Conservation (phyloP, 2,888 invertebrate species). For the Selenia dentaria region DNA sequence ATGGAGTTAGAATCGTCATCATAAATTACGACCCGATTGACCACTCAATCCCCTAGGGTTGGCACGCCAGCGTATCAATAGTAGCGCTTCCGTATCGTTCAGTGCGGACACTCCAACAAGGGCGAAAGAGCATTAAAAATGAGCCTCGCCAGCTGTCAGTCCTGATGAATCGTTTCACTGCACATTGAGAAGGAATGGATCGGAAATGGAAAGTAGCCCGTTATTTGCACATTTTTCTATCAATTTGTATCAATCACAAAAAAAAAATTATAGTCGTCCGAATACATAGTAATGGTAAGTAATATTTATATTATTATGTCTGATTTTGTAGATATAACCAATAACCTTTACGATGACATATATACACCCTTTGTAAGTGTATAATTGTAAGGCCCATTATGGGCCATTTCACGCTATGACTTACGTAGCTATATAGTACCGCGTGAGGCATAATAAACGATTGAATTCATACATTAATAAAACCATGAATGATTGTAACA, state of each 20-base stretch:
- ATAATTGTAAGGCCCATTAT: too few relatives aligned
- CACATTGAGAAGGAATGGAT: slow-evolving; percentile 27
- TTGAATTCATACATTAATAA: too few relatives aligned
- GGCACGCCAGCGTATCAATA: slow-evolving; percentile 46
- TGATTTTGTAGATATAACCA: too few relatives aligned
- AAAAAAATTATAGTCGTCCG: too few relatives aligned
- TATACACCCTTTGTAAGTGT: too few relatives aligned
- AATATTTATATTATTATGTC: too few relatives aligned
- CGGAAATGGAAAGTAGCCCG: slow-evolving; percentile 27
- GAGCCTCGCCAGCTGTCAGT: slow-evolving; percentile 65
- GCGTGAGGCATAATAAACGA: too few relatives aligned
- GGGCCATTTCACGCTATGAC: too few relatives aligned
- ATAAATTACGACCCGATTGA: slow-evolving; percentile 70
- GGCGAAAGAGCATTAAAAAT: slow-evolving; percentile 77
- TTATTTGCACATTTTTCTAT: slow-evolving; percentile 40
- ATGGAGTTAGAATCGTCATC: slow-evolving; percentile 38
- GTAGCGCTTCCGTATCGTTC: slow-evolving; percentile 15
- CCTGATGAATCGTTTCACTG: slow-evolving; percentile 64
- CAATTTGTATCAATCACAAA: slow-evolving; percentile 34
- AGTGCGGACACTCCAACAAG: slow-evolving; percentile 54
- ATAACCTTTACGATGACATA: too few relatives aligned
- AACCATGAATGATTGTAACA: too few relatives aligned
- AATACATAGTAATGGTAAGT: too few relatives aligned
- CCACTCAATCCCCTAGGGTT: slow-evolving; percentile 53
- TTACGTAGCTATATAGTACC: too few relatives aligned